Conservation (phyloP, 2,113 vertebrate genomes). For the Sturnus vulgaris region DNA sequence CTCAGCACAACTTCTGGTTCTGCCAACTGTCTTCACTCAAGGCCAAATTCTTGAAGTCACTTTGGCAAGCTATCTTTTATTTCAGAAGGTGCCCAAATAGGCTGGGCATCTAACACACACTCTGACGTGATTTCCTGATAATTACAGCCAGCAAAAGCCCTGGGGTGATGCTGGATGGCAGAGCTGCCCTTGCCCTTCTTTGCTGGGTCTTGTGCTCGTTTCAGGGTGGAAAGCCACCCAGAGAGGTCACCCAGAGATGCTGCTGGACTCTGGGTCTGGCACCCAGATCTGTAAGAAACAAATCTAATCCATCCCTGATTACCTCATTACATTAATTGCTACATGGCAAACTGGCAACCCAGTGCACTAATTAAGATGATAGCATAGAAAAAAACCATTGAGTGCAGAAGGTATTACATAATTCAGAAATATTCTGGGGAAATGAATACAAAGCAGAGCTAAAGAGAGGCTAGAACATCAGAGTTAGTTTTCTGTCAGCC, state of each 20-base stretch:
- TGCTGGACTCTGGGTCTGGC: background rate
- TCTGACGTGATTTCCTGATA: background rate
- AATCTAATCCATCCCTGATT: background rate
- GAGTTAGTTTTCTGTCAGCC: background rate
- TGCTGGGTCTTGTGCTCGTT: background rate
- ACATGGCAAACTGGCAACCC: background rate
- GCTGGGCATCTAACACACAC: background rate
- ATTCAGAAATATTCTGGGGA: background rate
- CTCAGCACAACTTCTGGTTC: background rate
- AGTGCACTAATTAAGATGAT: background rate
- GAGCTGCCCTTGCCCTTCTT: background rate
- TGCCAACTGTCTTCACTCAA: background rate
- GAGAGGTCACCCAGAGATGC: background rate
- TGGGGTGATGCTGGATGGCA: background rate
- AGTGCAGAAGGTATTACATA: background rate
- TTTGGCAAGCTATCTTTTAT: background rate
- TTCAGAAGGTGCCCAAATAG: background rate
- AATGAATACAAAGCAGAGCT: background rate
- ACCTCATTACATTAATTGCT: background rate
- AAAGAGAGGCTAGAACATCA: background rate
- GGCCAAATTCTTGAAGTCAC: background rate
- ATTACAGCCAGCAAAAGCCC: background rate
- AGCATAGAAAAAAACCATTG: background rate
- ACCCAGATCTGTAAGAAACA: background rate
- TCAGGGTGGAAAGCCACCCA: background rate